Percentiles rank a stretch among this genome's conserved stretches.
Evolutionary conservation across 2,888 invertebrate species (phyloP).

Genomic region (Erynnis tages): DNA sequence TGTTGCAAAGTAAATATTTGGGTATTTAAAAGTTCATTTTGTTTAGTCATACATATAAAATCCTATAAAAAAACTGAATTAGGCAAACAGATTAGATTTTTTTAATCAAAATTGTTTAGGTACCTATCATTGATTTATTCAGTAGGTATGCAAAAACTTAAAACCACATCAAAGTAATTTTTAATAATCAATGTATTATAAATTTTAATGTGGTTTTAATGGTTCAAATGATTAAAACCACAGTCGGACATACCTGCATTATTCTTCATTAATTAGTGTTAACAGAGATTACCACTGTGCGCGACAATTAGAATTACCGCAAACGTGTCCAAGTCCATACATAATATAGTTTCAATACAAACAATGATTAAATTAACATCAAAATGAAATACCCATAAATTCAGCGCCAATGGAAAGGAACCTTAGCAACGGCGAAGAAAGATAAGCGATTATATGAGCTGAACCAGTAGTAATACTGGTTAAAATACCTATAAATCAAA

Average conservation of each 20-base stretch:
- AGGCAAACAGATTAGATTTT: no score
- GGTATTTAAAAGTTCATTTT: no score
- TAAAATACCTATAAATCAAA: no score
- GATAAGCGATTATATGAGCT: background rate
- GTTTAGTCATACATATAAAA: no score
- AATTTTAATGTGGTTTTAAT: constrained; percentile 1
- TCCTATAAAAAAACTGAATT: no score
- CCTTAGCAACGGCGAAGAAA: background rate
- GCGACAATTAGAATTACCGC: constrained; percentile 27
- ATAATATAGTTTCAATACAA: constrained; percentile 19
- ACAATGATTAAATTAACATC: constrained; percentile 32
- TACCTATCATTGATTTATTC: no score
- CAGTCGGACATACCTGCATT: constrained; percentile 19
- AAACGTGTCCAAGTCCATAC: constrained; percentile 15
- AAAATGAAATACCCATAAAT: constrained; percentile 35
- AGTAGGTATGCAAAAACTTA: background rate
- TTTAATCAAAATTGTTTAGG: no score
- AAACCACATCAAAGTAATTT: background rate
- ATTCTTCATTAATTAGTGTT: constrained; percentile 16
- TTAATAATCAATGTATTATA: background rate
- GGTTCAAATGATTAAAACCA: constrained; percentile 16
- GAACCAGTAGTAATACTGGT: no score
- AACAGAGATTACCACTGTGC: constrained; percentile 24
- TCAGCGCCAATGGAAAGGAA: background rate
- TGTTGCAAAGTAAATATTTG: no score